Conservation (phyloP, 37 sponge, comb jelly and placozoan species). For the Cliona cf. orientalis region DNA sequence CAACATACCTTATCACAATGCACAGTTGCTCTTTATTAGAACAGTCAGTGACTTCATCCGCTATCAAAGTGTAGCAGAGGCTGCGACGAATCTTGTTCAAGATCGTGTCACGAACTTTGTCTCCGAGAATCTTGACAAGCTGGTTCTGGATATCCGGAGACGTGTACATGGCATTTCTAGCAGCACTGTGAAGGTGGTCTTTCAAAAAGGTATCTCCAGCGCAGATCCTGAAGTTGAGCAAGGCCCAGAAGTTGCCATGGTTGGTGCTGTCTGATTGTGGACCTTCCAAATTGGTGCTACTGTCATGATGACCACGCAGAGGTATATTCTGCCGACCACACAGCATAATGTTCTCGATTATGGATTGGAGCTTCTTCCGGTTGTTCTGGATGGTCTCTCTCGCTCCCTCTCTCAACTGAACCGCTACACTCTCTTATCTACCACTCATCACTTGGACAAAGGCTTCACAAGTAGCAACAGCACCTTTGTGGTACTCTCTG, state of each 20-base stretch:
- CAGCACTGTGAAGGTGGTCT: conserved; percentile 49
- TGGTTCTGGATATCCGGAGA: conserved; percentile 60
- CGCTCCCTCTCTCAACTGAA: not conserved
- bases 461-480: conserved; percentile 45
- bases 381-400: conserved; percentile 23
- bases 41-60: conserved; percentile 69
- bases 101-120: conserved; percentile 33
- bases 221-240: conserved; percentile 41
- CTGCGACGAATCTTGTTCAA: conserved; percentile 26
- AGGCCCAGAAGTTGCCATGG: conserved; percentile 42
- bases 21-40: conserved; percentile 73
- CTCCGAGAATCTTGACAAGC: conserved; percentile 41
- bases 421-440: conserved; percentile 30
- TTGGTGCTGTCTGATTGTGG: conserved; percentile 2
- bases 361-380: conserved; percentile 20
- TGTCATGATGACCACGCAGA: conserved; percentile 67
- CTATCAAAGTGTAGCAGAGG: conserved; percentile 50
- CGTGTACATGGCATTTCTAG: conserved; percentile 65
- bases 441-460: conserved; percentile 43
- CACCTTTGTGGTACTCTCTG: conserved; percentile 49
- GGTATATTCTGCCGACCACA: conserved; percentile 52
- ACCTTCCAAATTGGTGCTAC: conserved; percentile 42
- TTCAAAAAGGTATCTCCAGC: conserved; percentile 61
- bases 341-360: conserved; percentile 31
- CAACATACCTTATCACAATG: conserved; percentile 72